Evolutionary conservation across 2,797 vertebrate species (phyloP).

Genomic region (Siniperca scherzeri): DNA sequence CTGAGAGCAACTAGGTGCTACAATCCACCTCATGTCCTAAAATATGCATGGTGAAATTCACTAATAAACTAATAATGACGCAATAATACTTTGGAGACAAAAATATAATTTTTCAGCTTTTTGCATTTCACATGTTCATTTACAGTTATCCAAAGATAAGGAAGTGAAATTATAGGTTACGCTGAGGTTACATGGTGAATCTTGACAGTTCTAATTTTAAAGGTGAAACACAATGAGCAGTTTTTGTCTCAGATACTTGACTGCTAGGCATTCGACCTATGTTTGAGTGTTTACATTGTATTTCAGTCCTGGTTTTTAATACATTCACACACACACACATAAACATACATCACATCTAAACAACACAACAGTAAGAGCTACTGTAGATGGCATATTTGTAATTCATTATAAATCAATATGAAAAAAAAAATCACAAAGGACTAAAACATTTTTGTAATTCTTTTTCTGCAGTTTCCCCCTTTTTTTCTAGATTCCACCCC

Average conservation of each 20-base stretch:
- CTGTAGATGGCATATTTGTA: background rate
- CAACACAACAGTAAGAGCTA: background rate
- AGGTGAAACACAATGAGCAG: background rate
- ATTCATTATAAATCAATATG: background rate
- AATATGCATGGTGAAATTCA: constrained; percentile 40
- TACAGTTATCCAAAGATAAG: background rate
- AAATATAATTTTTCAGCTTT: background rate
- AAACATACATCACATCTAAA: constrained; percentile 6
- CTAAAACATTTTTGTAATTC: too few species aligned
- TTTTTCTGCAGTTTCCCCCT: background rate
- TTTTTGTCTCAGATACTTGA: background rate
- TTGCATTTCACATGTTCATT: background rate
- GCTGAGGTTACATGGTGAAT: background rate
- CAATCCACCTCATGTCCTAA: constrained; percentile 35
- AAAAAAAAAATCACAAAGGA: background rate
- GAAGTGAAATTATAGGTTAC: background rate
- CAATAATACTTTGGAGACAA: background rate
- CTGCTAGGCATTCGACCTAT: background rate
- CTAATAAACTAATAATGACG: background rate
- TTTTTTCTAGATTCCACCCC: background rate
- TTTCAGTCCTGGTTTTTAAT: constrained; percentile 1
- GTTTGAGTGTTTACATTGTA: background rate
- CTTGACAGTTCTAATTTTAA: background rate
- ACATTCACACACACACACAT: background rate
- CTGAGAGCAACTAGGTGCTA: constrained; percentile 63